Base-by-base conservation (phyloP, 1,140 invertebrate genomes). In the Mizuhopecten yessoensis region DNA sequence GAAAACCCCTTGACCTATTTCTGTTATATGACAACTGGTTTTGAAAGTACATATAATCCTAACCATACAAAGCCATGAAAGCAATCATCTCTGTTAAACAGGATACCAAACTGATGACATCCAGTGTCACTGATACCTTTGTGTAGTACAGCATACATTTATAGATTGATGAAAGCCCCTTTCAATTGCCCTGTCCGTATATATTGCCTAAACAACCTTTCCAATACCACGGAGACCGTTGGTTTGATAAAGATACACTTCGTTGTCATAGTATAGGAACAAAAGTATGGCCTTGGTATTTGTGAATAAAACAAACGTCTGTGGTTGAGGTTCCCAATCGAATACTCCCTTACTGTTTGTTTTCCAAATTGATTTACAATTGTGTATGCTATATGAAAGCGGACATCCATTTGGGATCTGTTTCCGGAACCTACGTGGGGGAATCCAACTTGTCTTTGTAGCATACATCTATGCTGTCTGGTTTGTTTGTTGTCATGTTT, bases 21-120 rank as follows among this genome's bases (percentile, higher is more conserved):
- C 29, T n/a, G 23, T n/a, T n/a, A 29, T 20, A 10, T 49, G 45
- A 49, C 11, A 29, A 11, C 17, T 45, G 42, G 9, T 45, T 75
- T n/a, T 29, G n/a, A 57, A 9, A 75, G 57, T 75, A 75, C n/a
- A n/a, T n/a, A n/a, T n/a, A n/a, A 49, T 75, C 57, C 57, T 75
- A n/a, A n/a, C n/a, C 5, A 75, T 29, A 75, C n/a, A 29, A 7
- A n/a, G 5, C 3, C 57, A 29, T 75, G 57, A 75, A 75, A 29
- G n/a, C 5, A 29, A 75, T 23, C 45, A 13, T 49, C 45, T 15
- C 20, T 49, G 45, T 49, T 2, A 49, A 49, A 49, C 45, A 17
- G 45, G 20, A 2, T 15, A 20, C 45, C 45, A 49, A 49, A 13
- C 45, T 23, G 45, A 49, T 49, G 45, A 20, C 11, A 49, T 49